These are phyloP conservation scores for Dermochelys coriacea DNA, from an alignment of 2,797 vertebrate species.

Conservation along the genomic window DNA sequence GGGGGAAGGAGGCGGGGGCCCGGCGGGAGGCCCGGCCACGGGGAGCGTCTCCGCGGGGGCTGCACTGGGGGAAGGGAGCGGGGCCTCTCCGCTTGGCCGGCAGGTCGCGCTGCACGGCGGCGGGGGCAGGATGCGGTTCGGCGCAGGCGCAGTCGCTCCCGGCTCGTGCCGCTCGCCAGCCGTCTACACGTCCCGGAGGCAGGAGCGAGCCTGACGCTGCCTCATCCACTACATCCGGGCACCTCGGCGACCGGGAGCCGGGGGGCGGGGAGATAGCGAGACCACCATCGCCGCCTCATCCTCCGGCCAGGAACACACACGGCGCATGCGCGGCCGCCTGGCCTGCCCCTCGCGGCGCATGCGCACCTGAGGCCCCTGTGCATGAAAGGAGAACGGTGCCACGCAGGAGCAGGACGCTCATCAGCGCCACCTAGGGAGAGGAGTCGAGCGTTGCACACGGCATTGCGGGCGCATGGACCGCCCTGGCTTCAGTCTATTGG, in stretches of 20 bases:
- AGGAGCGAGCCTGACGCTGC: slow-evolving; percentile 16
- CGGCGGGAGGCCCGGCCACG: slow-evolving; percentile 47
- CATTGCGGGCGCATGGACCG: neutral
- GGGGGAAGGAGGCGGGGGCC: slow-evolving; percentile 25
- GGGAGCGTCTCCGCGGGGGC: slow-evolving; percentile 46
- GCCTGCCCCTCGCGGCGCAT: fast-evolving
- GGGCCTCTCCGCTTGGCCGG: neutral
- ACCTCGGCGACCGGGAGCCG: neutral
- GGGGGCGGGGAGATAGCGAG: neutral
- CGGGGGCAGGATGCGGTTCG: neutral
- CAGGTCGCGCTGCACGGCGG: neutral
- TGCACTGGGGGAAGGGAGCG: neutral
- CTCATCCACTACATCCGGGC: slow-evolving; percentile 76
- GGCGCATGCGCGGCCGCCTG: fast-evolving
- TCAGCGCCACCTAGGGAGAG: neutral
- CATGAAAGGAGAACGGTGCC: neutral
- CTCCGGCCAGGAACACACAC: neutral
- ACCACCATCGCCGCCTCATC: neutral
- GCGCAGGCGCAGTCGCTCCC: neutral
- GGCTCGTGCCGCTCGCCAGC: slow-evolving; percentile 17
- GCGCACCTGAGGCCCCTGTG: neutral
- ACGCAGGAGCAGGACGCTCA: neutral
- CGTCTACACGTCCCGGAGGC: slow-evolving; percentile 39
- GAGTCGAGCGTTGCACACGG: neutral
- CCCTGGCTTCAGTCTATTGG: neutral